Conservation (phyloP, 2,888 invertebrate genomes). For the Hoplodrina ambigua region DNA sequence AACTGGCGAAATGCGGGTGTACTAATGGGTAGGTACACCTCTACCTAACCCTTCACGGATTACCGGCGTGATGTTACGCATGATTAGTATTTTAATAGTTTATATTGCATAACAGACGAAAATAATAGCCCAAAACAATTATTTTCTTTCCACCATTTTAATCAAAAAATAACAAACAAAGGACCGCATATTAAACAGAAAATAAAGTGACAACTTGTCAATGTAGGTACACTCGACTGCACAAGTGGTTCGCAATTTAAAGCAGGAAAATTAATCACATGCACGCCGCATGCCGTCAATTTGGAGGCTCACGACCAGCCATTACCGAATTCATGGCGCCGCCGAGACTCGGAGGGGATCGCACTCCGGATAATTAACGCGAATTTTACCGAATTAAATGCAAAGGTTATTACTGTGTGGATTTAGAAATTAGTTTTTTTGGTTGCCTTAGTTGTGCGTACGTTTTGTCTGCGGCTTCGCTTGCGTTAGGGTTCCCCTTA, state of each 20-base stretch:
- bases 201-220: slow-evolving; percentile 48
- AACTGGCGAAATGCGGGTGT: no score
- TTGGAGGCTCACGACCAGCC: slow-evolving; percentile 56
- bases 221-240: slow-evolving; percentile 57
- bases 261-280: slow-evolving; percentile 62
- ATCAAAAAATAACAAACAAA: not conserved
- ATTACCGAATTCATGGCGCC: slow-evolving; percentile 61
- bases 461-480: no score
- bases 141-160: no score
- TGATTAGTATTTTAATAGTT: no score
- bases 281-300: slow-evolving; percentile 47
- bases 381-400: slow-evolving; percentile 46
- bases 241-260: slow-evolving; percentile 60
- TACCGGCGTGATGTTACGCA: no score
- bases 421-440: slow-evolving; percentile 25
- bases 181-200: not conserved
- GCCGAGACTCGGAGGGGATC: slow-evolving; percentile 24
- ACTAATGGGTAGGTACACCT: no score
- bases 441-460: not conserved
- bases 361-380: slow-evolving; percentile 51
- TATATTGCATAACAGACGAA: no score
- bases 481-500: no score
- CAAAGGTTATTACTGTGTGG: slow-evolving; percentile 9
- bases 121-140: no score
- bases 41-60: no score